Evolutionary conservation across 1,140 invertebrate species (phyloP), one percentile per base, ranked within the genome.

Genomic region (Drosophila kepulauana): DNA sequence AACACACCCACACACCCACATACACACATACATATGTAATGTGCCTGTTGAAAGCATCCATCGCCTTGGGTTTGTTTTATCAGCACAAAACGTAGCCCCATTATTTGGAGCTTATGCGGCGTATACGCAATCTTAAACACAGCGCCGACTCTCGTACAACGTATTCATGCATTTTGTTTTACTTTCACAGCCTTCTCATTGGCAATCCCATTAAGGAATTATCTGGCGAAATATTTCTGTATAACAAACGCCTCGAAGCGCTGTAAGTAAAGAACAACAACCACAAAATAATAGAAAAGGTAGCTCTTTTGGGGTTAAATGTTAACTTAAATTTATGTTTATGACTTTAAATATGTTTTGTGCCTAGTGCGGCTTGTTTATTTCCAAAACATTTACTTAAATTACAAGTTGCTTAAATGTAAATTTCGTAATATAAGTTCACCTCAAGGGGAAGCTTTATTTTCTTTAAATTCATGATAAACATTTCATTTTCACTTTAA

Each of bases 181-280:
- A 74, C 82, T 84, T 81, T 85, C 90, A 74, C 82, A 94, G 93
- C 85, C 93, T 91, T 65, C 90, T 94, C 65, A 93, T 93, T 62
- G 82, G 87, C 59, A 94, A 94, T 91, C 79, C 79, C 41, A 84
- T 94, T 71, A 82, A 84, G 67, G 84, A 79, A 56, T 93, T 95
- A 68, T 91, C 93, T 62, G 82, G 84, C 28, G 77, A 92, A 68
- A 92, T 93, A 67, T 94, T 94, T 78, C 57, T 82, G 54, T 91
- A 93, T 63, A 90, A 94, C 72, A 78, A 69, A 46, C 81, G 92
- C 35, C 85, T 95, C 57, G 91, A 92, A 46, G 93, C 94, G 73
- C 79, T 95, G 94, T 95, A 91, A 94, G 94, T 93, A 80, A 63
- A 33, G 5, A 33, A 33, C 5, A 33, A 33, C 30, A 33, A 7